Conservation (phyloP, 2,113 vertebrate genomes). For the Proteles cristata region DNA sequence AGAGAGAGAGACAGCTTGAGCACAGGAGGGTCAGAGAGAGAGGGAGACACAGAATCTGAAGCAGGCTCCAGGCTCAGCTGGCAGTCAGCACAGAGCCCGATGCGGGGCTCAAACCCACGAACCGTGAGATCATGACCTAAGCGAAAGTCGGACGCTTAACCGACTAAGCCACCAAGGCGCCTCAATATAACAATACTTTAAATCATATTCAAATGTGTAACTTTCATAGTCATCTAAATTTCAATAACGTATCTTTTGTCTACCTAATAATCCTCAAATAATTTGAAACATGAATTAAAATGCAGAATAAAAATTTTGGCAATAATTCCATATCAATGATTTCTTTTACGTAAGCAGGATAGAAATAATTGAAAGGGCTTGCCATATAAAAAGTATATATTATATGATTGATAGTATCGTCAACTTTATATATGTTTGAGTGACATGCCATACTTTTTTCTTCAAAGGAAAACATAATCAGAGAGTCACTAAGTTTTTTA, state of each 20-base stretch:
- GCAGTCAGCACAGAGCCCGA: too few species aligned
- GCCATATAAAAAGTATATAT: background rate
- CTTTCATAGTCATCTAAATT: background rate
- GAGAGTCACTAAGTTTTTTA: background rate
- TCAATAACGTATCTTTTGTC: background rate
- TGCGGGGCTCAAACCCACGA: too few species aligned
- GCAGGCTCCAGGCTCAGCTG: too few species aligned
- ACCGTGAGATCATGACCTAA: too few species aligned
- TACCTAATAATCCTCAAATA: background rate
- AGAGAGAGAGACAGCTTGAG: too few species aligned
- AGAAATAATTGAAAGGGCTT: background rate
- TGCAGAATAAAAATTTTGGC: background rate
- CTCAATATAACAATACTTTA: too few species aligned
- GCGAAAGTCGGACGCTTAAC: too few species aligned
- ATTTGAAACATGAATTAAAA: constrained; percentile 31
- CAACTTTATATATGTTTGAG: constrained; percentile 21
- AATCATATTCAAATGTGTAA: background rate
- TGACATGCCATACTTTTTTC: background rate
- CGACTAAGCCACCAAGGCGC: too few species aligned
- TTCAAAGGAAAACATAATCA: background rate
- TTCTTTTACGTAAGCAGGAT: background rate
- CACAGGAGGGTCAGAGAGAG: too few species aligned
- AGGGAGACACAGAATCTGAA: too few species aligned
- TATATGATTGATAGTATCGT: background rate
- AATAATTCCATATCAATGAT: background rate